phyloP scores from a whole-genome alignment of 2,797 vertebrate species.

The Gymnodraco acuticeps region DNA sequence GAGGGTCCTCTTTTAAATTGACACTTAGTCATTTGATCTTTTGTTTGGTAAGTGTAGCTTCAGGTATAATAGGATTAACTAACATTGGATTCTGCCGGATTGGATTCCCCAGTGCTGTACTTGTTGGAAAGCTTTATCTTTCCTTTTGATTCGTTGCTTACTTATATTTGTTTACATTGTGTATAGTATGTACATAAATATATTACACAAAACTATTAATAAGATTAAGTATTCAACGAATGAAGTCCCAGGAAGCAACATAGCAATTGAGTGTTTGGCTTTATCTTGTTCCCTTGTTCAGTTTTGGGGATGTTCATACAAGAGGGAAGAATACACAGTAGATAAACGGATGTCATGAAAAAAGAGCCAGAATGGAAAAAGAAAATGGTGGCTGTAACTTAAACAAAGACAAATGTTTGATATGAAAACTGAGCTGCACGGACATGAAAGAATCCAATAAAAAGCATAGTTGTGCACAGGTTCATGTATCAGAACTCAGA shows the following conservation, averaged over 20 bases:
- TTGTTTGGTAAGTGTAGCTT: neutral
- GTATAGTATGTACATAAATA: too few relatives aligned
- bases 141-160: neutral
- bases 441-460: conserved; percentile 31
- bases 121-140: neutral
- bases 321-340: neutral
- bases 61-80: neutral
- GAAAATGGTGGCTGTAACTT: neutral
- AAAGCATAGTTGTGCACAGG: conserved; percentile 14
- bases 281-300: neutral
- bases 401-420: conserved; percentile 35
- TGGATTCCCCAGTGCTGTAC: neutral
- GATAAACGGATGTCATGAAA: too few relatives aligned
- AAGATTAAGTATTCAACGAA: neutral
- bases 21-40: neutral
- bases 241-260: neutral
- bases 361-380: neutral
- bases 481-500: conserved; percentile 27
- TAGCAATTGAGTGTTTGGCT: neutral
- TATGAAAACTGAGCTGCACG: neutral
- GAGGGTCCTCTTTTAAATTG: neutral
- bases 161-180: neutral
- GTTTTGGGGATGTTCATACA: neutral
- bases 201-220: too few relatives aligned
- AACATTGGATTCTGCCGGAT: neutral